Base-by-base conservation (phyloP, 2,797 vertebrate species). In the Dipus sagitta region DNA sequence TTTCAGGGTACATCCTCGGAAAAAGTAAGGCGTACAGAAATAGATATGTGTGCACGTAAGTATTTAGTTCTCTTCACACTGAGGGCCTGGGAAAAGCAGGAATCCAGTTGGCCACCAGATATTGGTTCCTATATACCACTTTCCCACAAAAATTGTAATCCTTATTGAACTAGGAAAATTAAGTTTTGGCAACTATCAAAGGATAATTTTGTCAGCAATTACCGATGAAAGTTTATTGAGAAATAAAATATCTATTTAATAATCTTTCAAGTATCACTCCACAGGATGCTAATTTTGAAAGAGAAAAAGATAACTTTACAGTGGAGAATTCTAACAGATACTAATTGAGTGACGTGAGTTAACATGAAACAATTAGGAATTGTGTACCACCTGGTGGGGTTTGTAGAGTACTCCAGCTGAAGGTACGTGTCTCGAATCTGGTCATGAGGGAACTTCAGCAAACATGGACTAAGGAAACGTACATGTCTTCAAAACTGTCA, bases 171-270 rank as follows among this genome's bases (percentile, higher is more conserved):
- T 71, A 34, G 32, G 6, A 88, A 86, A 84, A 60, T 75, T 20
- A 23, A 23, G 65, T 93, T 70, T 86, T 70, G 64, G 54, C 14
- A 90, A 3, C 28, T 32, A 17, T 70, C 26, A 68, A 65, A 52
- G 70, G 71, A 87, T 93, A 90, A 23, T 86, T 91, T 84, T 68
- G 54, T 34, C 58, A 84, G 76, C 20, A 86, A 76, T 82, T 92
- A 70, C 88, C 28, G 64, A 0, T 85, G 8, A 34, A 86, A 30
- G 9, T 74, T 93, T 52, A 30, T 74, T 93, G 82, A 85, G 52
- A 83, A 83, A 47, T 92, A 72, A 77, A 70, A n/a, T 85, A 17
- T 17, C 24, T 38, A 38, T 67, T 95, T 34, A 11, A 20, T 64
- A 38, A 42, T 79, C n/a, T 76, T 58, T 38, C 68, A 84, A 76